Base-by-base conservation (phyloP, 1,140 invertebrate species). In the Leptinotarsa lineolata region DNA sequence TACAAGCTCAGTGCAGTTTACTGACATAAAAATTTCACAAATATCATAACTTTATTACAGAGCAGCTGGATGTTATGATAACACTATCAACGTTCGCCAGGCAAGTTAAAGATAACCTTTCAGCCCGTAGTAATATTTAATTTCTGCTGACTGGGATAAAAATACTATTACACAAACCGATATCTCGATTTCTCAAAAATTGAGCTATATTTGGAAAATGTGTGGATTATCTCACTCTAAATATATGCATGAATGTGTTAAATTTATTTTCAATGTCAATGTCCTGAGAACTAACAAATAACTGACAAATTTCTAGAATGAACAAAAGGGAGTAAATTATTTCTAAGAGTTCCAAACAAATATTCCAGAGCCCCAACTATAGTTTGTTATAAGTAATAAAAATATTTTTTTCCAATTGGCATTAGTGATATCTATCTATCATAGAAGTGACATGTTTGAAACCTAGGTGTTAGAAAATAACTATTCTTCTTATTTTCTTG, bases 101-200 rank as follows among this genome's bases (percentile, higher is more conserved):
- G 63, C 63, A 39, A 65, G 12, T 16, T 39, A 65, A 12, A 65
- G 63, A 65, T 65, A 65, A 65, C 63, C 63, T 39, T 39, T 65
- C 16, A 54, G n/a, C 48, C 48, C n/a, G n/a, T 54, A 54, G 48
- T 54, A 54, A 18, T 54, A 54, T 65, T 65, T 65, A 65, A 11
- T 39, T 22, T 11, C 18, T 30, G 39, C 20, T 12, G 24, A 65
- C 24, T 65, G 21, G 63, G 3, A 65, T 39, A 65, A 65, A 65
- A 54, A 54, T 54, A 54, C 48, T 54, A 54, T 54, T 54, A n/a
- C 48, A 54, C 48, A 54, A 54, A 54, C 4, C 3, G 6, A 18
- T 54, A 54, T 54, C 48, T 54, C 16, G 4, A 18, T 54, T 54
- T 54, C n/a, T 16, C n/a, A 18, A 18, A 54, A 54, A 54, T 18